Evolutionary conservation across 2,113 vertebrate species (phyloP), one percentile per base, ranked within the genome.

Genomic region (Pelecanoides urinatrix): DNA sequence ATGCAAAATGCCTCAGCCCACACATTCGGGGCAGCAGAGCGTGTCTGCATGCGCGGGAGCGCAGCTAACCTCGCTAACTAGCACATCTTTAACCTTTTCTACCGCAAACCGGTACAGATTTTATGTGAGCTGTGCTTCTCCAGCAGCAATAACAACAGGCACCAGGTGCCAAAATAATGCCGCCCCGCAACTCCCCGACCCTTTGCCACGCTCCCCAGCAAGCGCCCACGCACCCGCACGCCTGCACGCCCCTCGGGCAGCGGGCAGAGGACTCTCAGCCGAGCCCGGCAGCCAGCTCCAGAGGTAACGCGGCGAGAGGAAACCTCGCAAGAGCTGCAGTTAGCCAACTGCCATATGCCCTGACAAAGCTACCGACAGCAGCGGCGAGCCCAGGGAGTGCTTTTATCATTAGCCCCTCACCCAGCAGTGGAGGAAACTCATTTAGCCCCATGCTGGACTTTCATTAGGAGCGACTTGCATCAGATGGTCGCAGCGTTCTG

Each of bases 401-500:
- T 98, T 98, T 98, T 98, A 98, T 99, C 99, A 99, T 99, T 99
- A 99, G 99, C 99, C 99, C 98, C 98, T 99, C 98, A 98, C 98
- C 98, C 98, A 98, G 99, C 98, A 98, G 99, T 98, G 99, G 98
- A 98, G 98, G 98, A 99, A 99, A 99, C 98, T 99, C 99, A 99
- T 99, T 99, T 99, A 99, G 99, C 99, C 99, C 99, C 99, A 99
- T 99, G 99, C 99, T 99, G 99, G 99, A 99, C 99, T 99, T 99
- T 98, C 99, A 99, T 99, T 99, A 99, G 99, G 99, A 99, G 99
- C 98, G 99, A 99, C 99, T 99, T 98, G 98, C 98, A 99, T 99
- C 99, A 99, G 99, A 99, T 99, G 99, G 98, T 98, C 98, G 92
- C 97, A 98, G 97, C 96, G 98, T 98, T 98, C 98, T 98, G 98